phyloP scores from a whole-genome alignment of 2,797 vertebrate genomes.

The Oreochromis grahami region DNA sequence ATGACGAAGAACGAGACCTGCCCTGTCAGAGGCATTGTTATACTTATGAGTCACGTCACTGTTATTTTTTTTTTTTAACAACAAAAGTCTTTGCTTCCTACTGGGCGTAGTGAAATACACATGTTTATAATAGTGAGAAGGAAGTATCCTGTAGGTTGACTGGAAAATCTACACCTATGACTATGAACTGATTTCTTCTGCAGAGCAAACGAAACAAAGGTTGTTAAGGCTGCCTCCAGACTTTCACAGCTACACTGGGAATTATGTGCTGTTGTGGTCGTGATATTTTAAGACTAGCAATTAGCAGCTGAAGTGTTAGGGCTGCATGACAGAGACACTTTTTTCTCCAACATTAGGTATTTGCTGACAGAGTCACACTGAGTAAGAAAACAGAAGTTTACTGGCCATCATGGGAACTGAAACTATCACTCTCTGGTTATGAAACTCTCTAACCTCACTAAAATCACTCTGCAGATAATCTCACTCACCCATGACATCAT shows the following conservation, averaged over 20 bases:
- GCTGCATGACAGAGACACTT: constrained; percentile 3
- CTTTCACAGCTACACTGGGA: neutral
- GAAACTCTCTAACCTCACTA: neutral
- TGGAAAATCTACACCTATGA: neutral
- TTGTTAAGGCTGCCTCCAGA: neutral
- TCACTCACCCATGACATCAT: constrained; percentile 90
- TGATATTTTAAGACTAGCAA: neutral
- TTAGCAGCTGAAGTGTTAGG: neutral
- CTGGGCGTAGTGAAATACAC: neutral
- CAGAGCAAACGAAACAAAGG: neutral
- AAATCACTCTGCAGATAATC: neutral
- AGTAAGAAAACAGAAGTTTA: neutral
- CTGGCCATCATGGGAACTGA: constrained; percentile 21
- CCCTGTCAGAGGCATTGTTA: neutral
- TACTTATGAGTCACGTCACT: neutral
- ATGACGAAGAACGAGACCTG: neutral
- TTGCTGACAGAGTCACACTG: neutral
- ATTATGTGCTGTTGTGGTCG: neutral
- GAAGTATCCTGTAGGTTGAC: neutral
- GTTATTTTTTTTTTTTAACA: neutral
- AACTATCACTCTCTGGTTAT: constrained; percentile 3
- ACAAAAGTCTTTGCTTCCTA: neutral
- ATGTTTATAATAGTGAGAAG: neutral
- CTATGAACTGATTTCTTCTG: neutral
- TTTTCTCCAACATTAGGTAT: neutral